These are phyloP conservation scores for Danaus melanippus DNA, from an alignment of 1,140 invertebrate species.

Conservation along the genomic window DNA sequence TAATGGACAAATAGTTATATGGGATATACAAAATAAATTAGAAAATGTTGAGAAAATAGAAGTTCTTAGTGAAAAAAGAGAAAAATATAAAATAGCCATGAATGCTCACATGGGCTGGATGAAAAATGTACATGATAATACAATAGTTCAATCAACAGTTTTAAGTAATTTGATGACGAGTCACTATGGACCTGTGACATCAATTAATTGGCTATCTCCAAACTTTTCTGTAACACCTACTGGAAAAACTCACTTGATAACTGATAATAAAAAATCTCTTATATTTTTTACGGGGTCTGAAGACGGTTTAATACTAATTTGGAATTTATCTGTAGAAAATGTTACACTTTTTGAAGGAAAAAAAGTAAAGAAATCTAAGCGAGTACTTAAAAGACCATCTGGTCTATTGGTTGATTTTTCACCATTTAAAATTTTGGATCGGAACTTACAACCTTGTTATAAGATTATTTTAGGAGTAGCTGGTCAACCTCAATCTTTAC, in stretches of 20 bases:
- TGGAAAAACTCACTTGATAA: slow-evolving; percentile 69
- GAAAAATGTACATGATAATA: slow-evolving; percentile 72
- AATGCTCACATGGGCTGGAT: slow-evolving; percentile 79
- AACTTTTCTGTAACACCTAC: slow-evolving; percentile 74
- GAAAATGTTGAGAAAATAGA: slow-evolving; percentile 75
- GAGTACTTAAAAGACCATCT: slow-evolving; percentile 68
- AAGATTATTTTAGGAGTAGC: slow-evolving; percentile 67
- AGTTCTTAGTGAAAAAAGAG: slow-evolving; percentile 75
- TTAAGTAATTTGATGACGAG: slow-evolving; percentile 75
- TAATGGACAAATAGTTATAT: slow-evolving; percentile 81
- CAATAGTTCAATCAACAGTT: slow-evolving; percentile 73
- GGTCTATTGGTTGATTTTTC: slow-evolving; percentile 74
- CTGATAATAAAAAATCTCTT: slow-evolving; percentile 63
- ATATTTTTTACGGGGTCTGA: slow-evolving; percentile 78
- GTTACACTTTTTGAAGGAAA: slow-evolving; percentile 58
- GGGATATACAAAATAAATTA: slow-evolving; percentile 81
- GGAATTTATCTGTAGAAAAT: slow-evolving; percentile 75
- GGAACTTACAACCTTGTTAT: slow-evolving; percentile 75
- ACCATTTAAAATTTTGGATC: slow-evolving; percentile 71
- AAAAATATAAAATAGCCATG: slow-evolving; percentile 75
- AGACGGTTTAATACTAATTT: slow-evolving; percentile 79
- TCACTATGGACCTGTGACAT: slow-evolving; percentile 75
- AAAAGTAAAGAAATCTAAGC: slow-evolving; percentile 63
- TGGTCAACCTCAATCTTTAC: slow-evolving; percentile 49
- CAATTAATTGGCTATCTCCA: slow-evolving; percentile 78